phyloP scores from a whole-genome alignment of 2,113 vertebrate genomes.

The Gobio gobio region DNA sequence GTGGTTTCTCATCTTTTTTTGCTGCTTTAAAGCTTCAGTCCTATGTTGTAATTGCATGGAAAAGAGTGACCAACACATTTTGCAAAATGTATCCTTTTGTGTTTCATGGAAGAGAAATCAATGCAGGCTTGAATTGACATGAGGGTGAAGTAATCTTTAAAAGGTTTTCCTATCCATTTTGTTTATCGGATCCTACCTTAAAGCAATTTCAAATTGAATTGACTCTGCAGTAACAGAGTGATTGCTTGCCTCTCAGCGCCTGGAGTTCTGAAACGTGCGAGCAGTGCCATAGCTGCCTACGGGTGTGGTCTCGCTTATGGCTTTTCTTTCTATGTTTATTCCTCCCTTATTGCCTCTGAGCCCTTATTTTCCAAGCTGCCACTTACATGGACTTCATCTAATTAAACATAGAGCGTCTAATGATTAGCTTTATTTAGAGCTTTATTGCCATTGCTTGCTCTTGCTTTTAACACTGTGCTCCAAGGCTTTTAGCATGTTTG shows the following conservation, averaged over 20 bases:
- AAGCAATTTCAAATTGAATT: neutral
- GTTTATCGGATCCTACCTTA: conserved; percentile 4
- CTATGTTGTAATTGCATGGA: neutral
- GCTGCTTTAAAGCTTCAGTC: neutral
- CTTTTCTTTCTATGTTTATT: neutral
- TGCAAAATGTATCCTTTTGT: neutral
- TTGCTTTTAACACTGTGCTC: conserved; percentile 11
- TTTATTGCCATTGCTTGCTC: conserved; percentile 23
- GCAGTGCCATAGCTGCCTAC: neutral
- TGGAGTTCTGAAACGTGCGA: neutral
- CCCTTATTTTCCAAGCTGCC: conserved; percentile 24
- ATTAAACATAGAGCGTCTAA: conserved; percentile 55
- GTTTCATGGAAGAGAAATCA: neutral
- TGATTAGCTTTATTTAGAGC: conserved; percentile 46
- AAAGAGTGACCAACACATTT: neutral
- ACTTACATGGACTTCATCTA: conserved; percentile 35
- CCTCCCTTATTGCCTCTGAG: conserved; percentile 7
- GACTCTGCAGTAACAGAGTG: neutral
- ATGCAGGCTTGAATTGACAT: neutral
- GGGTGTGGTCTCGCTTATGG: neutral
- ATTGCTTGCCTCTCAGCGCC: neutral
- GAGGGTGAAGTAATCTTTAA: neutral
- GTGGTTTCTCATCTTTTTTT: neutral
- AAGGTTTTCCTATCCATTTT: neutral
- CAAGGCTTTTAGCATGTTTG: conserved; percentile 38